These are phyloP conservation scores for Cydia pomonella DNA, from an alignment of 1,140 invertebrate species.

Conservation along the genomic window DNA sequence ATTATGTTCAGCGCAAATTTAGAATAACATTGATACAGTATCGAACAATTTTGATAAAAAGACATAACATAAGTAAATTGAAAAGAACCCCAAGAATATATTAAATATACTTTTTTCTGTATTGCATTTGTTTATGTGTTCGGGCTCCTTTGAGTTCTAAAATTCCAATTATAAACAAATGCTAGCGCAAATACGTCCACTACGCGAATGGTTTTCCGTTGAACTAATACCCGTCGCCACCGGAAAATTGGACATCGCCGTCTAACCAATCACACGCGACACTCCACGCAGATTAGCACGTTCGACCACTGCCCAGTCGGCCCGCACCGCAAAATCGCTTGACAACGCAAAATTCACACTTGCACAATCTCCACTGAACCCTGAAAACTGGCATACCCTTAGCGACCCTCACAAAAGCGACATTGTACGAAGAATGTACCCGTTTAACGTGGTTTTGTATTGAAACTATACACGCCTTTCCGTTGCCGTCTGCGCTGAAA, in stretches of 20 bases:
- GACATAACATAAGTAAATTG: too few relatives aligned
- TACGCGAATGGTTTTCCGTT: slow-evolving; percentile 62
- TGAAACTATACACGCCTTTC: slow-evolving; percentile 54
- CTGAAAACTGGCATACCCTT: slow-evolving; percentile 46
- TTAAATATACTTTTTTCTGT: neutral
- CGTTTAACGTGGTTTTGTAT: slow-evolving; percentile 40
- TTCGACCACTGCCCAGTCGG: slow-evolving; percentile 59
- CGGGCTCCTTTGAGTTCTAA: neutral
- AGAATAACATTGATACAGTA: too few relatives aligned
- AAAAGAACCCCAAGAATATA: neutral
- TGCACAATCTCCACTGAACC: slow-evolving; percentile 64
- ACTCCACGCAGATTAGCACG: slow-evolving; percentile 76
- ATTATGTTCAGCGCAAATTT: too few relatives aligned
- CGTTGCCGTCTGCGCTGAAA: slow-evolving; percentile 58
- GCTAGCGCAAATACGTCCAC: slow-evolving; percentile 51
- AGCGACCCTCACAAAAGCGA: slow-evolving; percentile 53
- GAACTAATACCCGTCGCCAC: slow-evolving; percentile 67
- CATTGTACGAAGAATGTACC: slow-evolving; percentile 59
- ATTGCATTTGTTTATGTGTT: neutral
- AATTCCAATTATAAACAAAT: slow-evolving; percentile 34
- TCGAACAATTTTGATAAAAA: too few relatives aligned
- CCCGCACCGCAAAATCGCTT: slow-evolving; percentile 48
- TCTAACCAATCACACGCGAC: slow-evolving; percentile 77
- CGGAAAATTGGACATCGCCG: slow-evolving; percentile 78
- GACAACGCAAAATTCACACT: slow-evolving; percentile 62